A percentile compares a stretch with the other conserved stretches of the same genome.
Evolutionary conservation across 2,797 vertebrate genomes (phyloP).

Genomic region (Enteromius radiatus): DNA sequence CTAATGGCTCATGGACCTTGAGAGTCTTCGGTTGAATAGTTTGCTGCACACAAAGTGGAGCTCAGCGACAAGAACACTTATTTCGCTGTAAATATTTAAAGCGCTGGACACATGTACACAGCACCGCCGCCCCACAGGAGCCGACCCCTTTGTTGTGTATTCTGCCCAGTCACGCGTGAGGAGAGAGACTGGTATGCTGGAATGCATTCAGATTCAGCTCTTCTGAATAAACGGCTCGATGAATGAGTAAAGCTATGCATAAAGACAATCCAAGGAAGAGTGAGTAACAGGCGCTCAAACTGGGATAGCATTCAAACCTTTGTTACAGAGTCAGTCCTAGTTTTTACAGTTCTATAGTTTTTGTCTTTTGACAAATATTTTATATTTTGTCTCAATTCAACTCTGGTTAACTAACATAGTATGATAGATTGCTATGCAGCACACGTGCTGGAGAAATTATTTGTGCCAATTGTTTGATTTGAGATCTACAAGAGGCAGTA

Average conservation of each 20-base stretch:
- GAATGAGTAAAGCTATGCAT: conserved; percentile 39
- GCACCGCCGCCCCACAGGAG: background rate
- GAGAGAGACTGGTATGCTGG: conserved; percentile 39
- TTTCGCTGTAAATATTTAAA: conserved; percentile 32
- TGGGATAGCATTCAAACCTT: background rate
- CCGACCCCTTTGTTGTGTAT: conserved; percentile 32
- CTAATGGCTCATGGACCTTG: background rate
- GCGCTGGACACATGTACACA: background rate
- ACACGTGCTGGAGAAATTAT: too few species aligned
- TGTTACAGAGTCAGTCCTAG: background rate
- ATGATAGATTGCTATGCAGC: too few species aligned
- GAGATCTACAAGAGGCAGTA: too few species aligned
- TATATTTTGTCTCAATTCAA: too few species aligned
- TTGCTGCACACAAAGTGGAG: background rate
- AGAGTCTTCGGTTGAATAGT: conserved; percentile 3
- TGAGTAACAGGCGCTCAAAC: background rate
- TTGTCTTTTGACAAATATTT: background rate
- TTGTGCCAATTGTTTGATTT: too few species aligned
- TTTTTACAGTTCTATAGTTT: background rate
- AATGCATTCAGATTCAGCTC: conserved; percentile 47
- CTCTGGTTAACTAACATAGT: too few species aligned
- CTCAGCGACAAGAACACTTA: background rate
- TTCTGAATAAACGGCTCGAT: conserved; percentile 50
- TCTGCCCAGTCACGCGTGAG: conserved; percentile 41
- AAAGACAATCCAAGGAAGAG: conserved; percentile 31